Conservation (phyloP, 2,113 vertebrate genomes). For the Rhadina sibilatrix region DNA sequence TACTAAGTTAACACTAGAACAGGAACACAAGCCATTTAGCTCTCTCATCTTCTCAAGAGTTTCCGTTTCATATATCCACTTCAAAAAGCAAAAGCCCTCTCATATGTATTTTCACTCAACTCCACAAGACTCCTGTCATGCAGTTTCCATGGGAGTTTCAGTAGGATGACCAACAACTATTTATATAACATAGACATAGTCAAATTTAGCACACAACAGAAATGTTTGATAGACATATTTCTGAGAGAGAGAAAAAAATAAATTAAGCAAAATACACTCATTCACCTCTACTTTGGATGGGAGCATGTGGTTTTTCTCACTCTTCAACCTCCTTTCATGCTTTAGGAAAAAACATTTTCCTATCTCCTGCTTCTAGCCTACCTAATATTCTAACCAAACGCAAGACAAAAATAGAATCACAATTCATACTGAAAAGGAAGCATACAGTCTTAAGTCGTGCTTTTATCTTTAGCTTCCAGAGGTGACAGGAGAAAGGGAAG, state of each 20-base stretch:
- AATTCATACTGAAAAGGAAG: background rate
- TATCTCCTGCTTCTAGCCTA: background rate
- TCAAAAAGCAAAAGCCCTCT: background rate
- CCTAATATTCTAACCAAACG: background rate
- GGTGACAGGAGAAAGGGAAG: background rate
- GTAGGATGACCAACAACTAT: background rate
- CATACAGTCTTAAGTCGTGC: fast-evolving
- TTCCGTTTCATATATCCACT: background rate
- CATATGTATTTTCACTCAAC: background rate
- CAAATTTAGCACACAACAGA: background rate
- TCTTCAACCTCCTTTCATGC: background rate
- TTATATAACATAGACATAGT: background rate
- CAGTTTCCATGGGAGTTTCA: background rate
- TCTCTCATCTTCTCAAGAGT: background rate
- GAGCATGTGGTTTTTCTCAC: background rate
- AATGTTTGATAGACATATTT: background rate
- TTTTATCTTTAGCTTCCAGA: background rate
- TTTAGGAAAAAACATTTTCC: background rate
- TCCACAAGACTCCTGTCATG: background rate
- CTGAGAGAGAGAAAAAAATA: too few species aligned
- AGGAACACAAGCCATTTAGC: constrained; percentile 20
- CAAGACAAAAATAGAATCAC: background rate
- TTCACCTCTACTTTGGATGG: background rate
- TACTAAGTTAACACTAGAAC: constrained; percentile 15
- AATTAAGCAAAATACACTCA: background rate